Percentiles rank a stretch among this genome's conserved stretches.
These are phyloP conservation scores for Toxotes chatareus DNA, from an alignment of 2,113 vertebrate genomes.

Conservation along the genomic window DNA sequence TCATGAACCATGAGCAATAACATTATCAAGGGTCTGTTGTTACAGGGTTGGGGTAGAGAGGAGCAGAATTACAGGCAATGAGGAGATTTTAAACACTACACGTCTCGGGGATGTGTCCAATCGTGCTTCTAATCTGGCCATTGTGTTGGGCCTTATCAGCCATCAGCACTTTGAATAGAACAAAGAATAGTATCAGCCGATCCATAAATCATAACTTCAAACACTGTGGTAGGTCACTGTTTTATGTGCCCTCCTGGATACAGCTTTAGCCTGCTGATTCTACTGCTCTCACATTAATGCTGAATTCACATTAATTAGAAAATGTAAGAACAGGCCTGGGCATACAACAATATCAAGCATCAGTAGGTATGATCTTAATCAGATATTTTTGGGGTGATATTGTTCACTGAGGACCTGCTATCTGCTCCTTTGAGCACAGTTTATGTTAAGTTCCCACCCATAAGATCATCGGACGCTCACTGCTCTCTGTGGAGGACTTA, in stretches of 20 bases:
- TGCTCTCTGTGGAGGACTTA: background rate
- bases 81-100: slow-evolving; percentile 80
- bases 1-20: slow-evolving; percentile 85
- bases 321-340: background rate
- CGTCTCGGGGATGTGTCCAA: slow-evolving; percentile 76
- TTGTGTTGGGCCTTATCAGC: slow-evolving; percentile 83
- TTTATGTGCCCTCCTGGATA: slow-evolving; percentile 59
- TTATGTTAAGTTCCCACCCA: background rate
- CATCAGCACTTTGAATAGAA: slow-evolving; percentile 73
- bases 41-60: slow-evolving; percentile 71
- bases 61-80: slow-evolving; percentile 79
- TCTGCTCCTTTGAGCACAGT: slow-evolving; percentile 8
- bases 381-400: too few species aligned
- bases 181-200: slow-evolving; percentile 76
- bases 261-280: slow-evolving; percentile 20
- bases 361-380: too few species aligned
- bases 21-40: slow-evolving; percentile 85
- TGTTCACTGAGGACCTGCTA: slow-evolving; percentile 9
- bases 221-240: slow-evolving; percentile 68
- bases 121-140: slow-evolving; percentile 82
- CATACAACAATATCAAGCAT: too few species aligned
- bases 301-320: slow-evolving; percentile 23
- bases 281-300: background rate
- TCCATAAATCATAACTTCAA: slow-evolving; percentile 85
- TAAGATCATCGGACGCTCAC: background rate